Evolutionary conservation across 2,113 vertebrate species (phyloP).

Genomic region (Pterocles burchelli): DNA sequence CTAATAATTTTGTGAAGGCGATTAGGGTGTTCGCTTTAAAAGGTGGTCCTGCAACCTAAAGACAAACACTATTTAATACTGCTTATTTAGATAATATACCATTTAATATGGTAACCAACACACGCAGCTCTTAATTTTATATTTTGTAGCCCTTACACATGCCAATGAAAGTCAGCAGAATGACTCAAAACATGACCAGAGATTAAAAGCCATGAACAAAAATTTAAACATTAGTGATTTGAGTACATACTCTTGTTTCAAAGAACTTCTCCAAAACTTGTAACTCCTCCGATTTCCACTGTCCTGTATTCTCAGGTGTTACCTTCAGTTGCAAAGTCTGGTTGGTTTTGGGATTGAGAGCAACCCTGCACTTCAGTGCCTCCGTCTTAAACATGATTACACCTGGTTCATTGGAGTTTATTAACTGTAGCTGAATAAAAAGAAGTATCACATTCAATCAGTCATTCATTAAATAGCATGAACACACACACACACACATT

Average conservation of each 20-base stretch:
- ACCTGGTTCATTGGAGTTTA: conserved; percentile 97
- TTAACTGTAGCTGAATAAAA: conserved; percentile 86
- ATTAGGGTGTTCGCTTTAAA: conserved; percentile 99
- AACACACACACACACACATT: not conserved
- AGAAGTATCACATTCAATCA: not conserved
- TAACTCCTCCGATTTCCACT: conserved; percentile 96
- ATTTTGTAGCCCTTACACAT: not conserved
- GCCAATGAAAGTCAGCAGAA: not conserved
- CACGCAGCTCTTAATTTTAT: not conserved
- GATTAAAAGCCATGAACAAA: not conserved
- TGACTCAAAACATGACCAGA: not conserved
- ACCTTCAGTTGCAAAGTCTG: conserved; percentile 98
- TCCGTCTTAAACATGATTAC: conserved; percentile 99
- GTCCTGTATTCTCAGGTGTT: conserved; percentile 94
- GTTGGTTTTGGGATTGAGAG: conserved; percentile 96
- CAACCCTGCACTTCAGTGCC: conserved; percentile 94
- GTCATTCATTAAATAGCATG: not conserved
- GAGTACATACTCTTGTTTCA: conserved; percentile 88
- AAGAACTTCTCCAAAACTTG: conserved; percentile 98
- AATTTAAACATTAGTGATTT: not conserved
- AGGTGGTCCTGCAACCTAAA: conserved; percentile 95
- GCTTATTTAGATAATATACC: not conserved
- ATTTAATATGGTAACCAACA: not conserved
- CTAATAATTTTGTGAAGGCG: conserved; percentile 97
- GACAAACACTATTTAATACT: conserved; percentile 43